Evolutionary conservation across 2,113 vertebrate genomes (phyloP), one percentile per base, ranked within the genome.

Genomic region (Merops nubicus): DNA sequence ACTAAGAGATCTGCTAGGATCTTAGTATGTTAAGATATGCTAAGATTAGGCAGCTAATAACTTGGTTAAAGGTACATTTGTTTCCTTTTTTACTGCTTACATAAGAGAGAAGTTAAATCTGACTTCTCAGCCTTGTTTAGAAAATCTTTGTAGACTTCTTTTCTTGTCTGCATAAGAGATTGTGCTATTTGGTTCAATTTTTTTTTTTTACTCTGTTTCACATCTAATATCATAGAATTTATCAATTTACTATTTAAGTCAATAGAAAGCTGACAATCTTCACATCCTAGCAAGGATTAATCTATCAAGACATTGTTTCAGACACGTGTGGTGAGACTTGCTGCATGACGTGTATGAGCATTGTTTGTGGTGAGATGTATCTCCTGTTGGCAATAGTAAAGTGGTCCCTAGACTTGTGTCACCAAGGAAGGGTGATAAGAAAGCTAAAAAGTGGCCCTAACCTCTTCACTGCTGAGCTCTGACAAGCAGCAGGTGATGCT

Each of bases 271-370:
- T 38, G 25, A 1, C 17, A 38, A 8, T 79, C 93, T 87, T 68
- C 51, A 48, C 40, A 31, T 48, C 16, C 22, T 56, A 19, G 38
- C 6, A 48, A 53, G 43, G 57, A 54, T 63, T 57, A 36, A 70
- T 56, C 38, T 33, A 8, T 28, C 43, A 34, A 74, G 76, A 47
- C 40, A 22, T 22, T 21, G 40, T 54, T 65, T 60, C 19, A 28
- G 50, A 26, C 25, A 3, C 3, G 1, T 7, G 6, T 17, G 36
- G n/a, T 15, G 43, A 76, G 45, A 15, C 43, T 19, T 51, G 21
- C n/a, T 57, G 42, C 45, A 60, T 36, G 34, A 12, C 0, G 0
- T 17, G 31, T 3, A 15, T 1, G 6, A 36, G 48, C 36, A 34
- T 21, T 42, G 1, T 18, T 60, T 60, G 40, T 9, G 10, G 18